Evolutionary conservation across 2,113 vertebrate genomes (phyloP).

Genomic region (Vireo altiloquus): DNA sequence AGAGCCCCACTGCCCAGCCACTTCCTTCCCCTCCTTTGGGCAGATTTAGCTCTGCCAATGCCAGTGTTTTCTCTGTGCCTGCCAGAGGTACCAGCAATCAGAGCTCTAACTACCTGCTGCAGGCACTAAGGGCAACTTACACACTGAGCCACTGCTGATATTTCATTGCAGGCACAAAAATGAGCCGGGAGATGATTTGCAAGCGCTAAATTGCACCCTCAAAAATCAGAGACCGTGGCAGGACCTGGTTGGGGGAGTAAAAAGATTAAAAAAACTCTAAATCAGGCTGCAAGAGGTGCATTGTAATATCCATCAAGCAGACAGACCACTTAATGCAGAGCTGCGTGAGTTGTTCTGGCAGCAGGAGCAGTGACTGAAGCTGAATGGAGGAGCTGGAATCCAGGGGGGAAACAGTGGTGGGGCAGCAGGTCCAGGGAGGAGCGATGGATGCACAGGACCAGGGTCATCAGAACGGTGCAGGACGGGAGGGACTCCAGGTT

Average conservation of each 20-base stretch:
- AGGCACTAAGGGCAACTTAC: not conserved
- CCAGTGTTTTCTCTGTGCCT: not conserved
- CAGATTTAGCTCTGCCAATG: not conserved
- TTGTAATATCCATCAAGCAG: constrained; percentile 3
- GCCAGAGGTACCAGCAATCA: constrained; percentile 1
- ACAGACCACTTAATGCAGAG: not conserved
- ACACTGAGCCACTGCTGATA: not conserved
- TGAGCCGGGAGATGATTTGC: constrained; percentile 16
- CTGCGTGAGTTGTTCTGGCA: not conserved
- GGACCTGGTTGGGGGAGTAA: not conserved
- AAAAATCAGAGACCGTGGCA: constrained; percentile 37
- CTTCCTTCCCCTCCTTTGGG: not conserved
- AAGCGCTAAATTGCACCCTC: constrained; percentile 35
- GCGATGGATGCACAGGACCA: rapidly evolving
- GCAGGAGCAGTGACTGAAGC: not conserved
- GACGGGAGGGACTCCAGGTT: not conserved
- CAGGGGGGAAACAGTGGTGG: rapidly evolving
- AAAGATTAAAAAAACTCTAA: not conserved
- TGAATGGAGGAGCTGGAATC: not conserved
- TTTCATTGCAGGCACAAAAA: constrained; percentile 30
- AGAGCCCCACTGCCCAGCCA: not conserved
- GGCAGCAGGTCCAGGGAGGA: not conserved
- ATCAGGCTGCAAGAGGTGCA: not conserved
- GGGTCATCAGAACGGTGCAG: not conserved
- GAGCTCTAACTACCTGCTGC: constrained; percentile 6